Evolutionary conservation across 2,888 invertebrate species (phyloP).

Genomic region (Falcaria lacertinaria): DNA sequence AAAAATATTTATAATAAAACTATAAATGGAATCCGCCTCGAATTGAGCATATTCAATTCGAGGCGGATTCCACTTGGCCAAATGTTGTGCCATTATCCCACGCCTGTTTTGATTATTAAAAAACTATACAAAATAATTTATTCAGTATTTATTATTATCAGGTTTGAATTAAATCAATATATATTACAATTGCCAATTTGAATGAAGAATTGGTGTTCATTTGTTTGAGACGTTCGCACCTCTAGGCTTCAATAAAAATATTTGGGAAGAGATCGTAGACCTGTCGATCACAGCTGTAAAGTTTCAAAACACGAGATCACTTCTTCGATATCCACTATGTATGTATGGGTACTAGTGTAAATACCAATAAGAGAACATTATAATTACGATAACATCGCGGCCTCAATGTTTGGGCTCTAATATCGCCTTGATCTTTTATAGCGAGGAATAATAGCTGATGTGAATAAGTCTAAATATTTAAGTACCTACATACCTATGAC

Average conservation of each 20-base stretch:
- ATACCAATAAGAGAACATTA: constrained; percentile 74
- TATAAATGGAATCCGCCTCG: too few relatives aligned
- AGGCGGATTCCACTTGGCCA: too few relatives aligned
- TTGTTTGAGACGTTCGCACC: background rate
- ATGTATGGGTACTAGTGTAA: constrained; percentile 54
- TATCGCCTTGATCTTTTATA: constrained; percentile 47
- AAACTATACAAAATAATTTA: too few relatives aligned
- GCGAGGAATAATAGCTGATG: background rate
- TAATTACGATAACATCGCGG: constrained; percentile 71
- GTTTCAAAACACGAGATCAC: constrained; percentile 22
- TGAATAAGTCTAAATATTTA: background rate
- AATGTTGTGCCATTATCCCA: too few relatives aligned
- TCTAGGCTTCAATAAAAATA: background rate
- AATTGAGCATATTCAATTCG: too few relatives aligned
- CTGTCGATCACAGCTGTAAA: constrained; percentile 16
- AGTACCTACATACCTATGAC: background rate
- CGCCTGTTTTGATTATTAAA: too few relatives aligned
- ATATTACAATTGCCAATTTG: too few relatives aligned
- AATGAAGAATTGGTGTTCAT: too few relatives aligned
- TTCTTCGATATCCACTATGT: constrained; percentile 37
- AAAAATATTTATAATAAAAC: too few relatives aligned
- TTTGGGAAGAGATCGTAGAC: constrained; percentile 1
- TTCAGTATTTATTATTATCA: too few relatives aligned
- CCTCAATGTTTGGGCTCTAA: constrained; percentile 61
- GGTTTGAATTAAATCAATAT: too few relatives aligned